Evolutionary conservation across 2,113 vertebrate species (phyloP).

Genomic region (Xenotilapia flavipinnis): DNA sequence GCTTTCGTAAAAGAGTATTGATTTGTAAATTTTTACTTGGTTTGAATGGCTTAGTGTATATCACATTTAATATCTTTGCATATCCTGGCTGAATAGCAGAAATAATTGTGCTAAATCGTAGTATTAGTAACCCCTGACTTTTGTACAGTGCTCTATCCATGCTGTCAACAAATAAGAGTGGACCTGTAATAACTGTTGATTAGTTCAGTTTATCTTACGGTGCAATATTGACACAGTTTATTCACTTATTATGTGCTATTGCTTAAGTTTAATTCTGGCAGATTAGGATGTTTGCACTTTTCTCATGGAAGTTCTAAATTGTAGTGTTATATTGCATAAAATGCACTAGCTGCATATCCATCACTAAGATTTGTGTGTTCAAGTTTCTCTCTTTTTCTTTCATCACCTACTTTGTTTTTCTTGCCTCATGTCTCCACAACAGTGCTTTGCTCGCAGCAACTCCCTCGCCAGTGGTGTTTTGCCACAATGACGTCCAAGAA

Average conservation of each 20-base stretch:
- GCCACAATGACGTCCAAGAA: slow-evolving; percentile 94
- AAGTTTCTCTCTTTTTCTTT: not conserved
- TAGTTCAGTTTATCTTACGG: not conserved
- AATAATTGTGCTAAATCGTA: not conserved
- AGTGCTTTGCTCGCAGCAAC: slow-evolving; percentile 80
- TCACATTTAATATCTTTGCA: not conserved
- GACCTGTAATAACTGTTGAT: not conserved
- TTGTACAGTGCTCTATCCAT: not conserved
- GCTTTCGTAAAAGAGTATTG: not conserved
- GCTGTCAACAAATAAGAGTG: not conserved
- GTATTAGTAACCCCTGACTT: not conserved
- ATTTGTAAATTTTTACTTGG: not conserved
- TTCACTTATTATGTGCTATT: not conserved
- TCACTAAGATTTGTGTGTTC: not conserved
- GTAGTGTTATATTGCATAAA: not conserved
- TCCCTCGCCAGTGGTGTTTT: slow-evolving; percentile 88
- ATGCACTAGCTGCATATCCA: not conserved
- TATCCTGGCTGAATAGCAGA: not conserved
- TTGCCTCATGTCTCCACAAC: not conserved
- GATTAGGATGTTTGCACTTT: not conserved
- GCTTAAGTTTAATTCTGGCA: fast-evolving
- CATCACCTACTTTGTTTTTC: not conserved
- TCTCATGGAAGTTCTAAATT: not conserved
- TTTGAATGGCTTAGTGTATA: not conserved
- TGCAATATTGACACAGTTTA: not conserved